phyloP scores from a whole-genome alignment of 2,888 invertebrate genomes.

The Labia minor region DNA sequence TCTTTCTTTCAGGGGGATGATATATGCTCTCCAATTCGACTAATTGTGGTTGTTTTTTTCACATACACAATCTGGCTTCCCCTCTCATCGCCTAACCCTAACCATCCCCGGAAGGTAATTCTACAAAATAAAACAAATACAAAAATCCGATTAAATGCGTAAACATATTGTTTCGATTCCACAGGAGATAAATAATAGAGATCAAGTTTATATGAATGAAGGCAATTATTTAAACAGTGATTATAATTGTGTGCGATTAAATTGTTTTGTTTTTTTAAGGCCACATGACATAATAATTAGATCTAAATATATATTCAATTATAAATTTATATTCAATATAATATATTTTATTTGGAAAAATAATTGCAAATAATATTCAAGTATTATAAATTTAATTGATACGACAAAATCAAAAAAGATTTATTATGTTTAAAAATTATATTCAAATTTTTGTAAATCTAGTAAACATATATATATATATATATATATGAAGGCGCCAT shows the following conservation, averaged over 20 bases:
- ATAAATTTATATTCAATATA: too few species aligned
- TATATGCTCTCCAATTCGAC: neutral
- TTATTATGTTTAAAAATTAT: too few species aligned
- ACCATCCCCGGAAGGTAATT: neutral
- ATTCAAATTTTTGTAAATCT: too few species aligned
- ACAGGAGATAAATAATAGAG: conserved; percentile 7
- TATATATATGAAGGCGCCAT: too few species aligned
- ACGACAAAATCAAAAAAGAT: too few species aligned
- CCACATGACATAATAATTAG: neutral
- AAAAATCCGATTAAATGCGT: neutral
- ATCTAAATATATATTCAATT: neutral
- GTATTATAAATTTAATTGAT: too few species aligned
- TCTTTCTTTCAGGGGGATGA: too few species aligned
- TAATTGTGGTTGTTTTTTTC: neutral
- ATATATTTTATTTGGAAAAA: too few species aligned
- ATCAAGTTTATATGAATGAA: neutral
- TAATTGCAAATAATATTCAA: too few species aligned
- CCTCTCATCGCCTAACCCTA: neutral
- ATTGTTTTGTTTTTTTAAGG: neutral
- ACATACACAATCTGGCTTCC: too few species aligned
- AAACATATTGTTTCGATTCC: conserved; percentile 5
- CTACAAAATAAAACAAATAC: conserved; percentile 1
- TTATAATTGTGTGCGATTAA: neutral
- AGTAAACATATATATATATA: too few species aligned
- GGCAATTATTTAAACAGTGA: neutral